These are phyloP conservation scores for Gambusia affinis DNA, from an alignment of 2,113 vertebrate species.

Conservation along the genomic window DNA sequence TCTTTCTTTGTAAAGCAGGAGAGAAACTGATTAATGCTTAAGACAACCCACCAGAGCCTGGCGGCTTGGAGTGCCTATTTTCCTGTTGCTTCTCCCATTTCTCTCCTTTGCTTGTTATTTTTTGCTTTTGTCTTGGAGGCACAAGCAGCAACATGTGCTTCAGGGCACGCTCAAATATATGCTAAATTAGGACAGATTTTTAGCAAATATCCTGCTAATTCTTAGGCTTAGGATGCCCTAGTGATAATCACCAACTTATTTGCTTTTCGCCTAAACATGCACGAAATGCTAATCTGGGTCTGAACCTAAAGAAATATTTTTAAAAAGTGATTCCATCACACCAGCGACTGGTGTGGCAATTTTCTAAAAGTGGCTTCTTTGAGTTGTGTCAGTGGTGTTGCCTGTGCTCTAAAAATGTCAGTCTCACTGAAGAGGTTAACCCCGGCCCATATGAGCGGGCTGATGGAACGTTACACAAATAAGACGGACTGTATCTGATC, in stretches of 20 bases:
- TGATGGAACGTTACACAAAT: slow-evolving; percentile 76
- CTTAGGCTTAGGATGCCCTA: slow-evolving; percentile 36
- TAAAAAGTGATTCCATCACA: slow-evolving; percentile 57
- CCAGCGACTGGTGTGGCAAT: slow-evolving; percentile 61
- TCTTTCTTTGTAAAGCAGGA: slow-evolving; percentile 51
- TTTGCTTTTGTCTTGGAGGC: slow-evolving; percentile 44
- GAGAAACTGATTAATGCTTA: slow-evolving; percentile 58
- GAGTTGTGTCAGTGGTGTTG: slow-evolving; percentile 57
- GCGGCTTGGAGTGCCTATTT: slow-evolving; percentile 32
- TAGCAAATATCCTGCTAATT: slow-evolving; percentile 53
- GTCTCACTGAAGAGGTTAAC: slow-evolving; percentile 76
- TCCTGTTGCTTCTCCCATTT: slow-evolving; percentile 44
- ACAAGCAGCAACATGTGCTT: slow-evolving; percentile 47
- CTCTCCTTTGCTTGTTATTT: slow-evolving; percentile 15
- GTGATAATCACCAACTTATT: slow-evolving; percentile 49
- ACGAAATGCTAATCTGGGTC: slow-evolving; percentile 58
- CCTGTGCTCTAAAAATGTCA: slow-evolving; percentile 78
- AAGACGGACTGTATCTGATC: slow-evolving; percentile 72
- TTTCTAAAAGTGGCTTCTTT: slow-evolving; percentile 64
- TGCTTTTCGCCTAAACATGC: slow-evolving; percentile 38
- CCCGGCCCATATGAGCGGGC: slow-evolving; percentile 46
- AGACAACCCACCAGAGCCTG: slow-evolving; percentile 35
- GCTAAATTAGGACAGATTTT: slow-evolving; percentile 48
- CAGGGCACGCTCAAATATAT: slow-evolving; percentile 42
- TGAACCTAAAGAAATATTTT: slow-evolving; percentile 51